Percentiles rank a stretch among this genome's conserved stretches.
These are phyloP conservation scores for Rhipidura dahli DNA, from an alignment of 2,113 vertebrate genomes.

Conservation along the genomic window DNA sequence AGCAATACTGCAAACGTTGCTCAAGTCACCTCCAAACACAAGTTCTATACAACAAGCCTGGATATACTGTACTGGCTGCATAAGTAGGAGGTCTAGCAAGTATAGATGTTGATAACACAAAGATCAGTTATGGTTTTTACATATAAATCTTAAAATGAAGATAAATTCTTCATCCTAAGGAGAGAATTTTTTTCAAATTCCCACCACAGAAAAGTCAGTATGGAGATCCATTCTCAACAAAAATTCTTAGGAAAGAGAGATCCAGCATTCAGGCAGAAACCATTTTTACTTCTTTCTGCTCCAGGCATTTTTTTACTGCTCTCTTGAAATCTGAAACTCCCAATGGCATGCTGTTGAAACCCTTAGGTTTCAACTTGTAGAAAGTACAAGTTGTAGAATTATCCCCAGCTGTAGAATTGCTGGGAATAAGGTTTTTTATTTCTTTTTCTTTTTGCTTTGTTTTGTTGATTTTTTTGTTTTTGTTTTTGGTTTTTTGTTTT, in stretches of 20 bases:
- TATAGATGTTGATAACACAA: not conserved
- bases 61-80: not conserved
- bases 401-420: not conserved
- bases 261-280: rapidly evolving
- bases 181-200: not conserved
- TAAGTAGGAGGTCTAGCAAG: not conserved
- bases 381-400: too few species aligned
- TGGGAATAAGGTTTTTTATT: not conserved
- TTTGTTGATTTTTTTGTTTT: rapidly evolving
- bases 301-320: not conserved
- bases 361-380: not conserved
- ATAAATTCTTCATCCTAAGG: not conserved
- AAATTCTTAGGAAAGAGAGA: not conserved
- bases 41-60: not conserved
- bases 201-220: rapidly evolving
- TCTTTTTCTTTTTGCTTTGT: not conserved
- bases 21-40: not conserved
- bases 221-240: not conserved
- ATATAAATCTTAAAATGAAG: not conserved
- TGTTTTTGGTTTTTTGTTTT: not conserved
- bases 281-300: not conserved
- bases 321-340: not conserved
- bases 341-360: not conserved
- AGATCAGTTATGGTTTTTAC: not conserved
- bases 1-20: not conserved